Percentiles rank a stretch among this genome's conserved stretches.
Evolutionary conservation across 2,888 invertebrate species (phyloP).

Genomic region (Mesochorus sp.): DNA sequence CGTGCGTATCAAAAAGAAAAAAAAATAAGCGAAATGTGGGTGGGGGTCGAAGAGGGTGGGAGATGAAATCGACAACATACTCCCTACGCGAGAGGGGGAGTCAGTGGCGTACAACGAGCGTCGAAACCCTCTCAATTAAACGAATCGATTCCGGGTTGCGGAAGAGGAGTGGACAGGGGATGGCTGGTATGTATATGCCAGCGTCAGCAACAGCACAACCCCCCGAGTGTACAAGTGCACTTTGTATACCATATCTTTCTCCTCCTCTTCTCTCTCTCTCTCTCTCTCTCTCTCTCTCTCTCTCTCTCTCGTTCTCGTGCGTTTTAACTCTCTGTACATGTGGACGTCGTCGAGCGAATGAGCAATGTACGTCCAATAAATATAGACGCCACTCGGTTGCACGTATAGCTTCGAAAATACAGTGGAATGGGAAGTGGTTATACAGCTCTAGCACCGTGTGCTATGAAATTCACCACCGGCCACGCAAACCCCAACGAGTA

Average conservation of each 20-base stretch:
- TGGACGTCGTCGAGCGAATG: constrained; percentile 54
- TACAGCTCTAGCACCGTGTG: constrained; percentile 36
- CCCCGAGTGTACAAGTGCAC: constrained; percentile 51
- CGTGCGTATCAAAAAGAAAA: constrained; percentile 3
- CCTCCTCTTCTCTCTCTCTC: constrained; percentile 32
- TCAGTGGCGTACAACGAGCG: constrained; percentile 52
- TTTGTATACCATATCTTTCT: constrained; percentile 49
- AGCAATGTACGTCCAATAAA: constrained; percentile 66
- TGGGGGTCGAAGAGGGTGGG: too few relatives aligned
- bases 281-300: constrained; percentile 24
- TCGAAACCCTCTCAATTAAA: constrained; percentile 76
- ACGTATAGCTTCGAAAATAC: constrained; percentile 30
- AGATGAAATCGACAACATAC: constrained; percentile 49
- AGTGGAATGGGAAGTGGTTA: constrained; percentile 28
- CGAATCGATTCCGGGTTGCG: constrained; percentile 72
- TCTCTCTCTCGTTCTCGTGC: constrained; percentile 33
- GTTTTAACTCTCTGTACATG: constrained; percentile 37
- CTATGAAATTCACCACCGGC: constrained; percentile 58
- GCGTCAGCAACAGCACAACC: constrained; percentile 59
- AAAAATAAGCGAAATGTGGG: constrained; percentile 7
- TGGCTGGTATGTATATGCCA: constrained; percentile 50
- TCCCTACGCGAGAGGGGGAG: constrained; percentile 11
- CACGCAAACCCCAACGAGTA: constrained; percentile 55
- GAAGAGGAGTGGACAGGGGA: constrained; percentile 24
- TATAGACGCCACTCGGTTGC: constrained; percentile 64